phyloP scores from a whole-genome alignment of 23 tunicate species.

The Trididemnum clinides region DNA sequence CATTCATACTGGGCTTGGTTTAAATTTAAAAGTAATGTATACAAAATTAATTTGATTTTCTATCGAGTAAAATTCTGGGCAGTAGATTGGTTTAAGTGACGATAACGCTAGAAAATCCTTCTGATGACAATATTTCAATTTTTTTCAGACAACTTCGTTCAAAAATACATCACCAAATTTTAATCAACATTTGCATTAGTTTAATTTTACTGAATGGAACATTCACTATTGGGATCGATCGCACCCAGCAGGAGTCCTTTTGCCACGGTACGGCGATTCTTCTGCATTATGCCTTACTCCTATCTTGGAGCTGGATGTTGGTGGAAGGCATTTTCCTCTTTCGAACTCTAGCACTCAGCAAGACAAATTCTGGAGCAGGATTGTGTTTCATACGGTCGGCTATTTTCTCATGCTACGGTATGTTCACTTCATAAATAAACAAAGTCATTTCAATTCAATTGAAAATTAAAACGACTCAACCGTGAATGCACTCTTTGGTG shows the following conservation, averaged over 20 bases:
- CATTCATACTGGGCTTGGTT: too few species aligned
- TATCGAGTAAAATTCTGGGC: background rate
- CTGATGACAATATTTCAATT: background rate
- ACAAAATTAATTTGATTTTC: too few species aligned
- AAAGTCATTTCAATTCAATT: background rate
- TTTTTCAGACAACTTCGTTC: slow-evolving; percentile 68
- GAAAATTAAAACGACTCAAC: too few species aligned
- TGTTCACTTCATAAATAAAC: slow-evolving; percentile 1
- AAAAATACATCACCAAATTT: slow-evolving; percentile 64
- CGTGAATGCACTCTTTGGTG: too few species aligned
- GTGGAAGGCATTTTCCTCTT: slow-evolving; percentile 71
- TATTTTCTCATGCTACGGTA: slow-evolving; percentile 51
- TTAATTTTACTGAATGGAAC: slow-evolving; percentile 50
- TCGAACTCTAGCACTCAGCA: slow-evolving; percentile 46
- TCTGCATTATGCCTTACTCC: slow-evolving; percentile 75
- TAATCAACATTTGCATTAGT: slow-evolving; percentile 60
- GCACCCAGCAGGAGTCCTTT: slow-evolving; percentile 4
- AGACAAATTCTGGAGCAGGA: slow-evolving; percentile 27
- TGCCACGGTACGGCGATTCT: slow-evolving; percentile 50
- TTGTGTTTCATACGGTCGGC: slow-evolving; percentile 33
- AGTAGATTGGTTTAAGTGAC: background rate
- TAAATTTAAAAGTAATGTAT: background rate
- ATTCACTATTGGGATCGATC: slow-evolving; percentile 77
- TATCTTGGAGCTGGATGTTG: slow-evolving; percentile 83
- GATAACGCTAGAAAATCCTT: background rate